Conservation (phyloP, 37 sponge, comb jelly and placozoan genomes). For the Chondrosia reniformis region DNA sequence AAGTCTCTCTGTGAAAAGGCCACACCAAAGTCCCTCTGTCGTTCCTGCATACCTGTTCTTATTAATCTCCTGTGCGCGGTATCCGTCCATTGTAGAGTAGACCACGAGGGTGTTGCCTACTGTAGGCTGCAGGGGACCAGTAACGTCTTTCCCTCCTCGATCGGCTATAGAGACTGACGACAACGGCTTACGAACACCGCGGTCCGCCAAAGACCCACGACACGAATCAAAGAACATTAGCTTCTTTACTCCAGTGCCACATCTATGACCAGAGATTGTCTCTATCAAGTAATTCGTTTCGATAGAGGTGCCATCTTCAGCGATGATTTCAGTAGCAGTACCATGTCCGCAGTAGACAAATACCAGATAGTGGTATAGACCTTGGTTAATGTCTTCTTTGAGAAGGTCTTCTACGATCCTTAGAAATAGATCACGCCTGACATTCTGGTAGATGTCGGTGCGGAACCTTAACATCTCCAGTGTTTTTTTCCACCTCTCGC, state of each 20-base stretch:
- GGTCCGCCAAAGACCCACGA: neutral
- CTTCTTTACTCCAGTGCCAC: neutral
- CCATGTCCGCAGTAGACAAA: conserved; percentile 23
- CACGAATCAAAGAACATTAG: conserved; percentile 17
- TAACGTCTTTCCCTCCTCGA: neutral
- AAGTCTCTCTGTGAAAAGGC: neutral
- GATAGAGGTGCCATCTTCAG: neutral
- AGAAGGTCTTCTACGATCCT: neutral
- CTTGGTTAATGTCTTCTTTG: neutral
- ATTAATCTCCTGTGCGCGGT: conserved; percentile 24
- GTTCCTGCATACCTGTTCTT: neutral
- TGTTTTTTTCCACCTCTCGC: neutral
- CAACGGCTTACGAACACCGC: neutral
- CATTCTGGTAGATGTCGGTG: neutral
- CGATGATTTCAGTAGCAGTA: neutral
- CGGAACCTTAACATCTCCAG: neutral
- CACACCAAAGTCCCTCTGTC: neutral
- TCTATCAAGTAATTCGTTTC: neutral
- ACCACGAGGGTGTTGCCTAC: conserved; percentile 37
- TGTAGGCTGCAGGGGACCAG: conserved; percentile 2
- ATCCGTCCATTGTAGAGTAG: conserved; percentile 31
- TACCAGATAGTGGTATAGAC: neutral
- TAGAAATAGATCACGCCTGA: too few species aligned
- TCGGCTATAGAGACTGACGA: neutral
- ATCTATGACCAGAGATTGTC: neutral